phyloP scores from a whole-genome alignment of 2,113 vertebrate genomes.

The Archilochus colubris region DNA sequence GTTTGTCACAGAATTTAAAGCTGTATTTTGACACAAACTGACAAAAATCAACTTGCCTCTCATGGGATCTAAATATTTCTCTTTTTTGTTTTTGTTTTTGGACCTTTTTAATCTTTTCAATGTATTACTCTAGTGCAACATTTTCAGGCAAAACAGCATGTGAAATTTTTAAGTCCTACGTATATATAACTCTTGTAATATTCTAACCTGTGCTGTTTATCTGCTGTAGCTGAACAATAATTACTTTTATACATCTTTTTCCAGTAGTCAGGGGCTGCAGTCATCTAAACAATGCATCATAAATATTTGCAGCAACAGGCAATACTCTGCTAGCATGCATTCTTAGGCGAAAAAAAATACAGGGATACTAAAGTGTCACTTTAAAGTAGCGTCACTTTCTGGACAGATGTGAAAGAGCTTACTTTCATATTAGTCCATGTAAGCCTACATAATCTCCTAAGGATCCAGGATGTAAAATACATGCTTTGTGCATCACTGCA shows the following conservation, averaged over 20 bases:
- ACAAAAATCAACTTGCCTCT: neutral
- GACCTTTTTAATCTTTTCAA: neutral
- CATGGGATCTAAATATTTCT: neutral
- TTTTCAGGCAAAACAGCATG: neutral
- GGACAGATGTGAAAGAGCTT: slow-evolving; percentile 51
- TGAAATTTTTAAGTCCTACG: neutral
- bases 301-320: neutral
- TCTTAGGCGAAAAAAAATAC: neutral
- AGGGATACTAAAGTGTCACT: neutral
- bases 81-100: neutral
- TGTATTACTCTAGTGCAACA: neutral
- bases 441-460: slow-evolving; percentile 48
- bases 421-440: slow-evolving; percentile 34
- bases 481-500: neutral
- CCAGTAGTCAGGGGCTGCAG: neutral
- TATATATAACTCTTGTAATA: neutral
- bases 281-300: neutral
- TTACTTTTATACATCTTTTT: neutral
- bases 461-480: neutral
- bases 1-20: neutral
- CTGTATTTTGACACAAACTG: neutral
- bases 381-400: slow-evolving; percentile 31
- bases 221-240: neutral
- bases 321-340: neutral
- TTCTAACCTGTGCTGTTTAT: neutral